These are phyloP conservation scores for Anguilla japonica DNA, from an alignment of 2,113 vertebrate genomes.

Conservation along the genomic window DNA sequence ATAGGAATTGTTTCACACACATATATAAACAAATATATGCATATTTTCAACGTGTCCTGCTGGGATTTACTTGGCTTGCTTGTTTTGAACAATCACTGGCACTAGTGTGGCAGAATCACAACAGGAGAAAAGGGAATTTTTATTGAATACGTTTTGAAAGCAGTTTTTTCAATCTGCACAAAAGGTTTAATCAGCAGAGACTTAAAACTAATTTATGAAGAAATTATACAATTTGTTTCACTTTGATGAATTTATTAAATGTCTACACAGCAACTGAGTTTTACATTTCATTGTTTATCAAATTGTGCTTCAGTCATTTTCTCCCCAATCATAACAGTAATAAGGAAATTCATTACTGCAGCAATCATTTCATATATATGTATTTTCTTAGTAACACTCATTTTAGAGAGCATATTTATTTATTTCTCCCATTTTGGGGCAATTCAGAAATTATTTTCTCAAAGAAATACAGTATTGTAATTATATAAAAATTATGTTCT, in stretches of 20 bases:
- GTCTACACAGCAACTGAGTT: neutral
- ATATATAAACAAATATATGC: neutral
- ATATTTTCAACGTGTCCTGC: too few species aligned
- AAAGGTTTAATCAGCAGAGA: neutral
- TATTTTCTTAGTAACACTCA: neutral
- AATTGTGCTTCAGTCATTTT: neutral
- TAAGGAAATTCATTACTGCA: neutral
- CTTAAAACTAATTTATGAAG: neutral
- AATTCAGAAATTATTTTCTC: neutral
- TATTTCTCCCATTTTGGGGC: neutral
- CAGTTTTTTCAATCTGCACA: too few species aligned
- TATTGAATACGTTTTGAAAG: neutral
- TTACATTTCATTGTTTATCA: neutral
- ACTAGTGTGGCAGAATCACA: neutral
- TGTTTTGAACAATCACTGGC: neutral
- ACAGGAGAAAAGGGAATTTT: neutral
- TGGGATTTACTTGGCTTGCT: neutral
- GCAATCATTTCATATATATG: neutral
- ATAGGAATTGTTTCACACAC: neutral
- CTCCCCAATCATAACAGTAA: neutral
- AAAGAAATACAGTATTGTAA: neutral
- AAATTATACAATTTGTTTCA: neutral
- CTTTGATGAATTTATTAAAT: neutral
- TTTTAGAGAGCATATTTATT: neutral
- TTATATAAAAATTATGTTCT: neutral